Conservation (phyloP, 2,888 invertebrate genomes). For the Agonum fuliginosum region DNA sequence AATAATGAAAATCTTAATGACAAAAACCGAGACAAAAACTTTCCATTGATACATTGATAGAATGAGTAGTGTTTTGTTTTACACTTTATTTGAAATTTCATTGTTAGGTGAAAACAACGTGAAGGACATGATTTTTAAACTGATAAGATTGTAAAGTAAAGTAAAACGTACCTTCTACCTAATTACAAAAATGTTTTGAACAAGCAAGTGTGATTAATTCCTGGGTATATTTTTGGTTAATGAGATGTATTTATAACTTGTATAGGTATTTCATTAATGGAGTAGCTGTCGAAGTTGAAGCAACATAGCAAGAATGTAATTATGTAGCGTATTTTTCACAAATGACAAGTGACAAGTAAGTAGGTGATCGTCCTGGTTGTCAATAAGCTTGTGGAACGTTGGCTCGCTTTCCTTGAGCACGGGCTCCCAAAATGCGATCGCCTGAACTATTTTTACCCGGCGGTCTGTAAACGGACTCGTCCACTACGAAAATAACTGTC, state of each 20-base stretch:
- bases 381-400: slow-evolving; percentile 37
- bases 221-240: slow-evolving; percentile 9
- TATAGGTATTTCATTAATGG: slow-evolving; percentile 26
- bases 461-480: slow-evolving; percentile 49
- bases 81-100: not conserved
- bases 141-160: slow-evolving; percentile 5
- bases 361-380: slow-evolving; percentile 46
- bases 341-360: slow-evolving; percentile 30
- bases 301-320: slow-evolving; percentile 1
- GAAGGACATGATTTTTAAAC: slow-evolving; percentile 4
- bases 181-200: slow-evolving; percentile 17
- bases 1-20: too few species aligned
- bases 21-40: too few species aligned
- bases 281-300: not conserved
- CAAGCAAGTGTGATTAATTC: slow-evolving; percentile 11
- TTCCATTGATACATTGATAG: not conserved
- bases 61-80: not conserved
- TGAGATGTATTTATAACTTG: not conserved
- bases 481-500: slow-evolving; percentile 40
- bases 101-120: not conserved
- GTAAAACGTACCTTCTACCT: too few species aligned
- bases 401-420: not conserved
- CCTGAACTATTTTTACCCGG: slow-evolving; percentile 36
- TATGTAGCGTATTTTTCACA: slow-evolving; percentile 10
- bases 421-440: slow-evolving; percentile 49